phyloP scores from a whole-genome alignment of 1,140 invertebrate species.

The Meloidogyne hapla region DNA sequence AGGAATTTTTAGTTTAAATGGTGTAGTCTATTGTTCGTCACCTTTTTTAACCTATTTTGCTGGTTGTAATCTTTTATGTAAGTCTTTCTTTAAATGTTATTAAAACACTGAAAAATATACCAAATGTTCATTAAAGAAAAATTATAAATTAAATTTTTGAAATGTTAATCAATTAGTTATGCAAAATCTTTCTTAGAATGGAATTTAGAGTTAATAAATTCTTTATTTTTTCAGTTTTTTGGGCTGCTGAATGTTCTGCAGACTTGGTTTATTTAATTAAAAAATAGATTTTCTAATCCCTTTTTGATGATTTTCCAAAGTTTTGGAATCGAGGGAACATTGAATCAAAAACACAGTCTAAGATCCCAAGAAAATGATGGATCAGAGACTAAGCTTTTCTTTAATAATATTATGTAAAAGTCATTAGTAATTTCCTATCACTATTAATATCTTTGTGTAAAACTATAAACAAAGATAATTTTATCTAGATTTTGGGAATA shows the following conservation, averaged over 20 bases:
- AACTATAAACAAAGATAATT: background rate
- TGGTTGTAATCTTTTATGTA: slow-evolving; percentile 13
- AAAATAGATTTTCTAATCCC: background rate
- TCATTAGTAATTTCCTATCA: too few species aligned
- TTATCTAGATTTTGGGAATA: slow-evolving; percentile 8
- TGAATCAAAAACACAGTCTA: background rate
- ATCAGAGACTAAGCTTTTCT: too few species aligned
- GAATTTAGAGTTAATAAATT: too few species aligned
- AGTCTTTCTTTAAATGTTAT: too few species aligned
- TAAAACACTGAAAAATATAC: too few species aligned
- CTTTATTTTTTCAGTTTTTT: slow-evolving; percentile 7
- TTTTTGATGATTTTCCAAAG: too few species aligned
- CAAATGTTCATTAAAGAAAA: background rate
- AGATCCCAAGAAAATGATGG: too few species aligned
- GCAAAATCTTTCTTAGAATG: background rate
- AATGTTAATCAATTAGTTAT: too few species aligned
- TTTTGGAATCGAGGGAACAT: too few species aligned
- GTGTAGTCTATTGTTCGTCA: background rate
- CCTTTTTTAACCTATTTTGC: background rate
- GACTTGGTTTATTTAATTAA: slow-evolving; percentile 8
- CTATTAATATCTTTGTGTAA: background rate
- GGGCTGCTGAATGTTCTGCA: slow-evolving; percentile 10
- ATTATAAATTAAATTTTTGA: background rate
- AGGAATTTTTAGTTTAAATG: slow-evolving; percentile 4
- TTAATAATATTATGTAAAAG: too few species aligned